phyloP scores from a whole-genome alignment of 2,113 vertebrate genomes.

The Sinosuthora webbiana region DNA sequence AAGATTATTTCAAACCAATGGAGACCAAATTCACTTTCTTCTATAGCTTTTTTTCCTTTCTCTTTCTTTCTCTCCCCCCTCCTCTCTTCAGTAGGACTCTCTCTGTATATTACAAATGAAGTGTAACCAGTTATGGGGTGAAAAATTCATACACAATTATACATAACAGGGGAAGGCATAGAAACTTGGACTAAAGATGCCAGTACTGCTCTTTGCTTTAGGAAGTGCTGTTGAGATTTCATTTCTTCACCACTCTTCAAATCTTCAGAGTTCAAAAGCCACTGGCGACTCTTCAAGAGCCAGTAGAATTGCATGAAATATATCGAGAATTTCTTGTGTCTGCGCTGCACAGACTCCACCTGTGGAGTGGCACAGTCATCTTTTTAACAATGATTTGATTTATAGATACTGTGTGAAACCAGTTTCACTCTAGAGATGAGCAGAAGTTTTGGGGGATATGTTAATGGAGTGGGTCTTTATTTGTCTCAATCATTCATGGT shows the following conservation, averaged over 20 bases:
- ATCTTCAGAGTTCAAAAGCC: not conserved
- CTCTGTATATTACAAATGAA: not conserved
- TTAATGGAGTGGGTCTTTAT: not conserved
- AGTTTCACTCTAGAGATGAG: not conserved
- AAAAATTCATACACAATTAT: constrained; percentile 1
- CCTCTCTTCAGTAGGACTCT: not conserved
- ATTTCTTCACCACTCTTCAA: not conserved
- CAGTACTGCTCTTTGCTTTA: not conserved
- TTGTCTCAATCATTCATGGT: not conserved
- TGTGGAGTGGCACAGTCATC: not conserved
- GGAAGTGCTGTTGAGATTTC: not conserved
- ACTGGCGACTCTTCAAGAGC: not conserved
- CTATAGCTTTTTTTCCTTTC: not conserved
- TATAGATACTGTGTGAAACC: not conserved
- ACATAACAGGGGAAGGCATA: not conserved
- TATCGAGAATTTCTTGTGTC: not conserved
- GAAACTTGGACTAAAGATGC: not conserved
- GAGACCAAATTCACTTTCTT: not conserved
- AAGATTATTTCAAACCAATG: constrained; percentile 32
- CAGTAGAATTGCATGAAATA: not conserved
- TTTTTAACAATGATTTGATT: not conserved
- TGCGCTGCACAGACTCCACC: not conserved
- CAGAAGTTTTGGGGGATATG: not conserved
- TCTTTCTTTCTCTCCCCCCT: fast-evolving
- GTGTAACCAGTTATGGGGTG: not conserved